A percentile compares a stretch with the other conserved stretches of the same genome.
Conservation (phyloP, 2,797 vertebrate species). For the Channallabes apus region DNA sequence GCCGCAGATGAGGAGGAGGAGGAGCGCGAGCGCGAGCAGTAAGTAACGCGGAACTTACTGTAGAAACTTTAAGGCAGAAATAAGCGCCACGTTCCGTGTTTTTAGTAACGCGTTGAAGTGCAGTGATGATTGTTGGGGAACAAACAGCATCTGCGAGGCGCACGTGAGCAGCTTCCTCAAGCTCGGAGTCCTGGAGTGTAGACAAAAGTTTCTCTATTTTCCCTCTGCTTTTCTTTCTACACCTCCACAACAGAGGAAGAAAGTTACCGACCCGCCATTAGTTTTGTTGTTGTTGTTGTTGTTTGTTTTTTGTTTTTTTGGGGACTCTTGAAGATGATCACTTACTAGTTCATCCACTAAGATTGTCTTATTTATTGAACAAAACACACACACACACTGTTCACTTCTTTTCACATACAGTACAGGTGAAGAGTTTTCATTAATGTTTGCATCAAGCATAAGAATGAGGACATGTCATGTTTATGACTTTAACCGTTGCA, state of each 20-base stretch:
- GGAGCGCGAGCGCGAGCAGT: neutral
- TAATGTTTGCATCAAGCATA: too few species aligned
- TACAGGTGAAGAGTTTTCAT: too few species aligned
- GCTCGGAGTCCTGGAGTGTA: neutral
- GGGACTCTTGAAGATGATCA: too few species aligned
- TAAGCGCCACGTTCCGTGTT: neutral
- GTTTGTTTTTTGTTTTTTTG: neutral
- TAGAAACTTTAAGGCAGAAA: slow-evolving; percentile 42
- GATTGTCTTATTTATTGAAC: too few species aligned
- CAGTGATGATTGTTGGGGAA: neutral
- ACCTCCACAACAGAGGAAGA: neutral
- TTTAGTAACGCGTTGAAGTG: too few species aligned
- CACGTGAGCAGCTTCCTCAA: neutral
- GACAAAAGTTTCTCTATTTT: neutral
- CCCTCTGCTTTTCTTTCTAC: neutral
- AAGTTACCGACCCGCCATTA: neutral
- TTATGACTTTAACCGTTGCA: too few species aligned
- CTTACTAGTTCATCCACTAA: too few species aligned
- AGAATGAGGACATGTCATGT: too few species aligned
- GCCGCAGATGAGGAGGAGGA: neutral
- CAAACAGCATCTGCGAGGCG: neutral
- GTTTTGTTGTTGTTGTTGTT: neutral
- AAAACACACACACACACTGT: too few species aligned
- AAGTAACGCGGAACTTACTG: slow-evolving; percentile 46
- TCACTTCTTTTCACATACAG: too few species aligned